These are phyloP conservation scores for Hybognathus amarus DNA, from an alignment of 2,797 vertebrate species.

Conservation along the genomic window DNA sequence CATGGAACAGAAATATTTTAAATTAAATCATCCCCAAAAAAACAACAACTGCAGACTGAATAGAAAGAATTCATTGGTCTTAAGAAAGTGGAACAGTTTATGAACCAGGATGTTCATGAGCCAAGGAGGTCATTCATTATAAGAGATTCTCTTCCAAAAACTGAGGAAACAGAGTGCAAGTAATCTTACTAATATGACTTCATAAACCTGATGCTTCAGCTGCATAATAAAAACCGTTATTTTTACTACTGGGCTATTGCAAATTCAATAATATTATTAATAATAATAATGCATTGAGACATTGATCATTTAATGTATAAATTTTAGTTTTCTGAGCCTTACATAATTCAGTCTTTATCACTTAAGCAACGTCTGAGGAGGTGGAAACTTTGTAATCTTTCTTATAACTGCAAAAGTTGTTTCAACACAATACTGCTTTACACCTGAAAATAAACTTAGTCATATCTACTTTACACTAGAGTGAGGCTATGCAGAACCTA, in stretches of 20 bases:
- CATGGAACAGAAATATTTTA: background rate
- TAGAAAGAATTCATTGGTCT: background rate
- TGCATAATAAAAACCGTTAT: background rate
- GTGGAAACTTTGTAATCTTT: background rate
- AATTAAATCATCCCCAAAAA: background rate
- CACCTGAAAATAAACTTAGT: background rate
- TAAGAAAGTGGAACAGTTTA: constrained; percentile 21
- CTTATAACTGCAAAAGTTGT: background rate
- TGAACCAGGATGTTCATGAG: constrained; percentile 63
- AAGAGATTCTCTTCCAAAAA: constrained; percentile 29
- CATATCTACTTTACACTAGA: background rate
- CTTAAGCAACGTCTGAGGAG: background rate
- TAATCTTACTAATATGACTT: background rate
- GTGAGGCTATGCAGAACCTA: background rate
- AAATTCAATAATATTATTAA: background rate
- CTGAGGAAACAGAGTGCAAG: background rate
- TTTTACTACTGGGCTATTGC: background rate
- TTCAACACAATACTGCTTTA: background rate
- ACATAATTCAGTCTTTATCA: background rate
- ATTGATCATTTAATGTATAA: background rate
- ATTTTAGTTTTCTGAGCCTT: background rate
- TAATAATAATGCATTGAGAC: background rate
- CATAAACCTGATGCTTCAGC: background rate
- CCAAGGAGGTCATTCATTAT: constrained; percentile 63
- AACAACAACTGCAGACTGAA: background rate